Evolutionary conservation across 2,888 invertebrate genomes (phyloP).

Genomic region (Cryptophagus acutangulus): DNA sequence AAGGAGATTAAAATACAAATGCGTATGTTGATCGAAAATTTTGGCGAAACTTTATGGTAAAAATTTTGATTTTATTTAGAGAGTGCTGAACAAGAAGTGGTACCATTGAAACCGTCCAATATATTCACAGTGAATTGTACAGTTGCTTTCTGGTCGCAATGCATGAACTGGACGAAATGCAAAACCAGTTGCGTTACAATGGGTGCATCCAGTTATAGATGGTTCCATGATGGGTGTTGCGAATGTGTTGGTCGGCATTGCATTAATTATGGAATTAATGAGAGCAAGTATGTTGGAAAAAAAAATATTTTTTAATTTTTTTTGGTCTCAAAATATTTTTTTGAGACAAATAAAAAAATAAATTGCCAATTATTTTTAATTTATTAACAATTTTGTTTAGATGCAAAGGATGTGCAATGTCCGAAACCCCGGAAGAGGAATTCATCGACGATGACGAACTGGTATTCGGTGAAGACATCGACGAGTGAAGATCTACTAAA

Average conservation of each 20-base stretch:
- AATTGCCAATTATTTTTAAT: too few relatives aligned
- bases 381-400: too few relatives aligned
- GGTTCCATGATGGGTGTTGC: constrained; percentile 95
- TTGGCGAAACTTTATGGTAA: background rate
- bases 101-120: constrained; percentile 50
- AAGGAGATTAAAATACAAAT: constrained; percentile 63
- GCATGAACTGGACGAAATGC: constrained; percentile 85
- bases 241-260: constrained; percentile 88
- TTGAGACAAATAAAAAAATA: too few relatives aligned
- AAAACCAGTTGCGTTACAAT: constrained; percentile 75
- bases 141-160: constrained; percentile 85
- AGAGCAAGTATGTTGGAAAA: constrained; percentile 69
- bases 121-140: constrained; percentile 80
- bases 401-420: too few relatives aligned
- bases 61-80: constrained; percentile 47
- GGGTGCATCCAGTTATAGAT: constrained; percentile 79
- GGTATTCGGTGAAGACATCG: too few relatives aligned
- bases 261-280: constrained; percentile 84
- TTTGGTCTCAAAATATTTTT: too few relatives aligned
- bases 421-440: too few relatives aligned
- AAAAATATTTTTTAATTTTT: too few relatives aligned
- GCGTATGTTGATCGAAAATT: constrained; percentile 66
- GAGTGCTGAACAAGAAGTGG: constrained; percentile 61
- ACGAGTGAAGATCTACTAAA: too few relatives aligned
- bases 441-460: too few relatives aligned